Evolutionary conservation across 37 sponge, comb jelly and placozoan species (phyloP), one percentile per base, ranked within the genome.

Genomic region (Aplysina aerophoba): DNA sequence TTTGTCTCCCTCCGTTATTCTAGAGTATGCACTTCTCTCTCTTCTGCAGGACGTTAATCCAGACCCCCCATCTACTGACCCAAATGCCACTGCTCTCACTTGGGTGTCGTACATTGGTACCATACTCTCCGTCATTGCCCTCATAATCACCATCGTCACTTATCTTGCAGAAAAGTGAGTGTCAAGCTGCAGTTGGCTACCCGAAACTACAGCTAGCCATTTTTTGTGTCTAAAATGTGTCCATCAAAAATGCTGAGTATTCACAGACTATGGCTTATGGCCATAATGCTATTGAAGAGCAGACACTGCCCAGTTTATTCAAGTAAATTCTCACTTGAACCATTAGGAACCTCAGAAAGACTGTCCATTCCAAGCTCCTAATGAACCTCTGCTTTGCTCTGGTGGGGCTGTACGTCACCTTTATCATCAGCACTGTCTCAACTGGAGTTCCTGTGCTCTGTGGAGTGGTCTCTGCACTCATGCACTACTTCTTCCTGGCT

Each of bases 341-440:
- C 50, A 44, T 68, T 59, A 92, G 93, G 71, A 83, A 65, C 20
- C 89, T 92, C 19, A 71, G 80, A 19, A 53, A 65, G 25, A 50
- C 25, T 33, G 58, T 55, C 36, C 89, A 89, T 28, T 59, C 66
- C 0, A 65, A 86, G 44, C 34, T 89, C 20, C 79, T 92, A 27
- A 86, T 92, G 41, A 92, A 88, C 81, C 71, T 92, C 84, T 69
- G 80, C 27, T 40, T 84, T 79, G 89, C 79, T 64, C 77, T 88
- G 22, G 11, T 84, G 15, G 89, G 89, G 6, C 37, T 88, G 15
- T 88, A 88, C 25, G 34, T 78, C 28, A 56, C 77, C 55, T 88
- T 88, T 56, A 83, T 88, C 37, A 62, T 65, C 39, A 56, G 54
- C 14, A 59, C 15, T 0, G 54, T 36, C 27, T 39, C 38, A 44